Evolutionary conservation across 2,888 invertebrate species (phyloP), one percentile per base, ranked within the genome.

Genomic region (Torymus auratus): DNA sequence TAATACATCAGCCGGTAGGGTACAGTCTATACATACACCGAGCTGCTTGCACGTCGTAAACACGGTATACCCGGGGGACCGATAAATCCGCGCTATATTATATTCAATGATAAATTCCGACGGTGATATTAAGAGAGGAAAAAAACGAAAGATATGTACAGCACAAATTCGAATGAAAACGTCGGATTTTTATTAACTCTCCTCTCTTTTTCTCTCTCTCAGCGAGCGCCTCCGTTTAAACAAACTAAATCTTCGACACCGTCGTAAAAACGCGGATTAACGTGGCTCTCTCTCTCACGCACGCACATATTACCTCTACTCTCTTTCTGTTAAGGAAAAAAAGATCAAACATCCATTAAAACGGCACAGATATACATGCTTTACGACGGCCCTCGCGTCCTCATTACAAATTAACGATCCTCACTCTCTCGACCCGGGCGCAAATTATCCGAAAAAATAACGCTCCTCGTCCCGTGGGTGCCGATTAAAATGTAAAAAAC

Each of bases 321-420:
- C 41, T 41, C 41, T 41, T 41, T 41, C 41, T 41, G 41, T 28
- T 28, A 13, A 55, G 7, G 13, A 13, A 41, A 70, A 68, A 55
- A 58, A 2, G 55, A 14, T 20, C 23, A 65, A 71, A 69, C 55
- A 67, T 71, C 70, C 62, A 75, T 80, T 80, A 68, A 77, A 68
- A n/a, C n/a, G 62, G 14, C 62, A 53, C 41, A 41, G 7, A 41
- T 5, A 41, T 75, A 67, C n/a, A 41, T 71, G 78, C 78, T 78
- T 74, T 78, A 78, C 78, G 74, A 71, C 62, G 23, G 28, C 28
- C 41, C 58, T 20, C 62, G 53, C 67, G 41, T 41, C 41, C 73
- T 82, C 82, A 80, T 82, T 82, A 78, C 17, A 78, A 77, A 82
- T 82, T 80, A 82, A 80, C 76, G 80, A 77, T 64, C 78, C 17